phyloP scores from a whole-genome alignment of 2,113 vertebrate species.

The Petrocephalus zakoni region DNA sequence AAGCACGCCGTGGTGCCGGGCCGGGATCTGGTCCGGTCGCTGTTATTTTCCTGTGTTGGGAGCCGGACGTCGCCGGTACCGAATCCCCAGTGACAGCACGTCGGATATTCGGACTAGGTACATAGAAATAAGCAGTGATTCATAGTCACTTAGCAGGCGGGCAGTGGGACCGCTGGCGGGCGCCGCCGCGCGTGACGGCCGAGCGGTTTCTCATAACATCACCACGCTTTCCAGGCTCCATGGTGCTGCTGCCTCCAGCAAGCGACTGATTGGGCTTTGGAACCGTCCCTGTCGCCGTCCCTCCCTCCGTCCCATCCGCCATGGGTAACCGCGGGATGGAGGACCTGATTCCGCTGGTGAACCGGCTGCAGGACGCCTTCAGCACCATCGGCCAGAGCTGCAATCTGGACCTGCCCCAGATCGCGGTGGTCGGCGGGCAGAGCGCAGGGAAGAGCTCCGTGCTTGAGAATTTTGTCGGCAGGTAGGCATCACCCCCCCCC shows the following conservation, averaged over 20 bases:
- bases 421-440: conserved; percentile 81
- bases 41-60: conserved; percentile 17
- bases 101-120: conserved; percentile 16
- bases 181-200: background rate
- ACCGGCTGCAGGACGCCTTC: conserved; percentile 83
- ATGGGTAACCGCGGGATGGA: conserved; percentile 82
- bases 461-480: conserved; percentile 81
- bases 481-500: conserved; percentile 45
- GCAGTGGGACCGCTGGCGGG: background rate
- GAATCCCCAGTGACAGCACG: conserved; percentile 16
- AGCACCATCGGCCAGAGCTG: conserved; percentile 71
- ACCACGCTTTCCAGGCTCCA: background rate
- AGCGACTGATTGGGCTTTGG: background rate
- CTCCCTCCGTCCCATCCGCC: conserved; percentile 39
- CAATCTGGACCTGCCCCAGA: conserved; percentile 76
- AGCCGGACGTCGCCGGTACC: conserved; percentile 12
- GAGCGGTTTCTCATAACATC: background rate
- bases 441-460: conserved; percentile 84
- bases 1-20: background rate
- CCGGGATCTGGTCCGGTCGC: conserved; percentile 12
- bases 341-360: conserved; percentile 86
- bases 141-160: background rate
- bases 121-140: conserved; percentile 8
- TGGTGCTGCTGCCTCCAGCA: background rate
- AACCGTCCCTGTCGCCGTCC: conserved; percentile 13